A percentile compares a stretch with the other conserved stretches of the same genome.
Conservation (phyloP, 2,113 vertebrate species). For the Phrynosoma blainvillii region DNA sequence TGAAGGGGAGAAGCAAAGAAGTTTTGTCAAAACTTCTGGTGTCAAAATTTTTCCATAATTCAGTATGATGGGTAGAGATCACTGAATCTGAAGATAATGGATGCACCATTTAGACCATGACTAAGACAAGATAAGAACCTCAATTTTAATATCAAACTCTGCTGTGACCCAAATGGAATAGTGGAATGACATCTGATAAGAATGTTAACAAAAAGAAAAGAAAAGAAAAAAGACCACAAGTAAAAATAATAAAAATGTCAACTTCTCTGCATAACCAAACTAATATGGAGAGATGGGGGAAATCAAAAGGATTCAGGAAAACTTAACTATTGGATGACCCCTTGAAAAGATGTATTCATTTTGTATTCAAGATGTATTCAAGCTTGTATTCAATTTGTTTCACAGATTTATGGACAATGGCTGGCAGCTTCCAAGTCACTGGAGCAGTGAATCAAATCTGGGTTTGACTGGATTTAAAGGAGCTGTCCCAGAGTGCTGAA, state of each 20-base stretch:
- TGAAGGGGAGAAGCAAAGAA: neutral
- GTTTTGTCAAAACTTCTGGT: neutral
- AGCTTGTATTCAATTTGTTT: neutral
- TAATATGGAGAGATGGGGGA: neutral
- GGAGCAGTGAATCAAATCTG: too few relatives aligned
- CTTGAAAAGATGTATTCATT: neutral
- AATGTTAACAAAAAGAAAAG: neutral
- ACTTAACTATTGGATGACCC: neutral
- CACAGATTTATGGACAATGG: neutral
- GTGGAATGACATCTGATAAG: neutral
- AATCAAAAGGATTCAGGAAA: neutral
- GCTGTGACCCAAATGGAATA: slow-evolving; percentile 1
- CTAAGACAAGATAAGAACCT: neutral
- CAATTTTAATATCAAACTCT: slow-evolving; percentile 8
- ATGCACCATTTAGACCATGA: neutral
- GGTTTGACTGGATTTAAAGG: too few relatives aligned
- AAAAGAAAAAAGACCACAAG: neutral
- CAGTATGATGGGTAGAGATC: neutral
- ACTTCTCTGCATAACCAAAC: neutral
- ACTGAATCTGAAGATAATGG: slow-evolving; percentile 4
- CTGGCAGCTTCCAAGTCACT: too few relatives aligned
- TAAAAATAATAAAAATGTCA: neutral
- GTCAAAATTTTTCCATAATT: neutral
- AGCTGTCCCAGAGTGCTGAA: too few relatives aligned
- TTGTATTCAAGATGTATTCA: neutral